phyloP scores from a whole-genome alignment of 1,140 invertebrate species.

The Eueides isabella region DNA sequence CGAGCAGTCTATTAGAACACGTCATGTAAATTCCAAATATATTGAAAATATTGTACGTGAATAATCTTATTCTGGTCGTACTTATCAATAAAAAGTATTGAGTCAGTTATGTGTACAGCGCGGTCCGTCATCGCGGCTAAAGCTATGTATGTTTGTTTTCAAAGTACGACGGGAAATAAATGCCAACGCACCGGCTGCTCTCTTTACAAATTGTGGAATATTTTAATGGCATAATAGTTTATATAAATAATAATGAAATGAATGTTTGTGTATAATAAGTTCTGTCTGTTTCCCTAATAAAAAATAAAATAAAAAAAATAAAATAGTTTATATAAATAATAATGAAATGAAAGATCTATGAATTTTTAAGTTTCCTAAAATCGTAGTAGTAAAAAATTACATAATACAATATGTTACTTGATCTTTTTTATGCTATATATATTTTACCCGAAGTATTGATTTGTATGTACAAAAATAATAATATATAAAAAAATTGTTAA shows the following conservation, averaged over 20 bases:
- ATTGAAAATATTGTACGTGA: conserved; percentile 17
- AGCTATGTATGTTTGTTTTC: conserved; percentile 43
- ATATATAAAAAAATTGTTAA: conserved; percentile 26
- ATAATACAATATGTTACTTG: no score
- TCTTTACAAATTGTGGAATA: conserved; percentile 35
- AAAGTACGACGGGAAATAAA: conserved; percentile 41
- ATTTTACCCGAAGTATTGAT: no score
- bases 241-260: conserved; percentile 38
- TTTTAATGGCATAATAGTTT: conserved; percentile 40
- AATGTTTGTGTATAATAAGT: no score
- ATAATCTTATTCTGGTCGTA: conserved; percentile 22
- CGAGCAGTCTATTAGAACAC: conserved; percentile 24
- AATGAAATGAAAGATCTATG: conserved; percentile 26
- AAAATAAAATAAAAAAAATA: no score
- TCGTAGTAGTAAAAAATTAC: no score
- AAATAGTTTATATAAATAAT: conserved; percentile 39
- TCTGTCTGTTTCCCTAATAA: no score
- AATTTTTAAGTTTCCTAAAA: background rate
- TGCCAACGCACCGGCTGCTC: conserved; percentile 33
- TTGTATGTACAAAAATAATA: background rate
- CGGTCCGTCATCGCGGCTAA: conserved; percentile 27
- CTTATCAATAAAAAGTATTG: conserved; percentile 30
- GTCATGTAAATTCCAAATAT: conserved; percentile 31
- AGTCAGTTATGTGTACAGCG: conserved; percentile 23
- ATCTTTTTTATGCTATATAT: no score